These are phyloP conservation scores for Oxyura jamaicensis DNA, from an alignment of 2,113 vertebrate species.

Conservation along the genomic window DNA sequence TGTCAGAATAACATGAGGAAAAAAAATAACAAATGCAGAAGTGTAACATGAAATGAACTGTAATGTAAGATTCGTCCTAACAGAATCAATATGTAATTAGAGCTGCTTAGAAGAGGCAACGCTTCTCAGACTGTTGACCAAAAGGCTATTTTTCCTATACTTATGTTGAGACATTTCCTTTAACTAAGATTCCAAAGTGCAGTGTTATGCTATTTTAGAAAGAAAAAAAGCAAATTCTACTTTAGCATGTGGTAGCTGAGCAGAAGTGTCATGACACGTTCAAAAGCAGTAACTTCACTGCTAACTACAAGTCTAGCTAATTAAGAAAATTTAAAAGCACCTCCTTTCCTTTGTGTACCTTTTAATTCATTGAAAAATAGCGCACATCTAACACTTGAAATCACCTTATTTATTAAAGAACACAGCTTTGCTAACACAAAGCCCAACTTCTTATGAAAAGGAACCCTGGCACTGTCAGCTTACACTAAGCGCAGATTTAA, in stretches of 20 bases:
- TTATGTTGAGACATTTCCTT: neutral
- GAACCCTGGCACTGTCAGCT: neutral
- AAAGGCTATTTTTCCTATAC: neutral
- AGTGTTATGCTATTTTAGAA: neutral
- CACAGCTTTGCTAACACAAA: neutral
- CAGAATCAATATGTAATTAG: slow-evolving; percentile 9
- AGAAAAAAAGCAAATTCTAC: neutral
- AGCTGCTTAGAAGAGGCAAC: neutral
- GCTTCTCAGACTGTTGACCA: neutral
- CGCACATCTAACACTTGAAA: neutral
- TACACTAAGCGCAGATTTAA: neutral
- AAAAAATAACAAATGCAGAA: neutral
- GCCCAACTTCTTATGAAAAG: neutral
- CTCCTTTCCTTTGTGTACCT: neutral
- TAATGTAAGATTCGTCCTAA: neutral
- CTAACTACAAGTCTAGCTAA: neutral
- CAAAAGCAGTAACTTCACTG: neutral
- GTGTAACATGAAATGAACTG: neutral
- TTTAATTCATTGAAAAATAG: neutral
- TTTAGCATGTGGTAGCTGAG: neutral
- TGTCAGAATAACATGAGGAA: neutral
- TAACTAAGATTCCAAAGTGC: neutral
- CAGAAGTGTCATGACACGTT: neutral
- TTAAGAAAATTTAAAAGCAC: neutral
- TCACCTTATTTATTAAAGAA: neutral